phyloP scores from a whole-genome alignment of 2,797 vertebrate species.

The Mormyrops attenuatus region DNA sequence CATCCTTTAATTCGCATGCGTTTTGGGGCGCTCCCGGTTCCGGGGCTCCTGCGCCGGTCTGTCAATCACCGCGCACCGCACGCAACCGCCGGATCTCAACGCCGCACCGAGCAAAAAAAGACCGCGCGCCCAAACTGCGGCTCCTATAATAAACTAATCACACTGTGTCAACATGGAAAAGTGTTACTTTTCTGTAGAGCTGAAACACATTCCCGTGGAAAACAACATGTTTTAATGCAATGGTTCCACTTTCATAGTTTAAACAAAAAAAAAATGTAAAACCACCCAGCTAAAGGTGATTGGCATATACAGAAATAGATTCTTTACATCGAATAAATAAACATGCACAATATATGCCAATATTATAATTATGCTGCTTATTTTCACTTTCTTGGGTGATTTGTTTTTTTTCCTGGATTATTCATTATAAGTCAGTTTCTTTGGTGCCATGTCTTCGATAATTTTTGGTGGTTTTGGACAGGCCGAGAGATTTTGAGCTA shows the following conservation, averaged over 20 bases:
- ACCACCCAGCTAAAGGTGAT: conserved; percentile 52
- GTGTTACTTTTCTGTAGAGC: conserved; percentile 58
- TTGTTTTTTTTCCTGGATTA: conserved; percentile 44
- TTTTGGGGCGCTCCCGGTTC: conserved; percentile 30
- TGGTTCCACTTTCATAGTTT: conserved; percentile 33
- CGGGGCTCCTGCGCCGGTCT: conserved; percentile 39
- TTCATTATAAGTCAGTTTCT: conserved; percentile 44
- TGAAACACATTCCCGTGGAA: conserved; percentile 53
- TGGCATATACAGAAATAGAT: conserved; percentile 64
- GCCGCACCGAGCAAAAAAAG: conserved; percentile 49
- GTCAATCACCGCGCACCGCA: conserved; percentile 40
- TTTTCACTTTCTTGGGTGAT: conserved; percentile 58
- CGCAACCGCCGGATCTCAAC: conserved; percentile 32
- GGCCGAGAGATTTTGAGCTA: conserved; percentile 18
- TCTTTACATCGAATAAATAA: conserved; percentile 68
- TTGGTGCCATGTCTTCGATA: conserved; percentile 18
- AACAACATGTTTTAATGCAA: conserved; percentile 40
- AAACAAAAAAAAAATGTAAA: conserved; percentile 40
- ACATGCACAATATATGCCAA: conserved; percentile 36
- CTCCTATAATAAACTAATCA: conserved; percentile 72
- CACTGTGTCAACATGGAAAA: conserved; percentile 59
- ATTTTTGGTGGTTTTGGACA: conserved; percentile 4
- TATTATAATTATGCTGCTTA: conserved; percentile 62
- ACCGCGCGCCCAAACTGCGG: conserved; percentile 41
- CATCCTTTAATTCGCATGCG: conserved; percentile 31